Conservation (phyloP, 1,140 invertebrate species). For the Drosophila arizonae region DNA sequence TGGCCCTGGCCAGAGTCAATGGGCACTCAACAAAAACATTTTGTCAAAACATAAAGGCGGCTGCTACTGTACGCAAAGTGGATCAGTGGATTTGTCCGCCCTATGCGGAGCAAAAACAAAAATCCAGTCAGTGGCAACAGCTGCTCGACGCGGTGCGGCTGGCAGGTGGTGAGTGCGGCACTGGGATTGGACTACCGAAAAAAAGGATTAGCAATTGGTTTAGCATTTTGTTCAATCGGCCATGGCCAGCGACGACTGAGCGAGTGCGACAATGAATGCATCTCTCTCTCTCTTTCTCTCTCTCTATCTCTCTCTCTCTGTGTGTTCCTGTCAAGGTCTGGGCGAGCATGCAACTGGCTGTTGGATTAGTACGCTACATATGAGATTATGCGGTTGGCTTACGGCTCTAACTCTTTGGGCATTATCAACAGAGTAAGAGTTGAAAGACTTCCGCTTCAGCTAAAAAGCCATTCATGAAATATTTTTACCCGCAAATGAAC, state of each 20-base stretch:
- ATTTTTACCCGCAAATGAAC: too few species aligned
- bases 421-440: conserved; percentile 1
- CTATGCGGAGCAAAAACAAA: conserved; percentile 9
- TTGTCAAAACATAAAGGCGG: conserved; percentile 76
- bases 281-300: too few species aligned
- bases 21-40: conserved; percentile 79
- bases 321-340: conserved; percentile 46
- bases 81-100: conserved; percentile 71
- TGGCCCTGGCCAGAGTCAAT: conserved; percentile 59
- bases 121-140: conserved; percentile 44
- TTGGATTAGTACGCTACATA: conserved; percentile 19
- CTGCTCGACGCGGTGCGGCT: conserved; percentile 34
- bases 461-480: neutral
- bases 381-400: conserved; percentile 38
- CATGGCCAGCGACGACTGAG: conserved; percentile 28
- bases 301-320: too few species aligned
- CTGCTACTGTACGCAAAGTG: conserved; percentile 77
- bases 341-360: conserved; percentile 15
- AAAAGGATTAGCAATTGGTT: conserved; percentile 72
- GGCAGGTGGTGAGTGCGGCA: conserved; percentile 33
- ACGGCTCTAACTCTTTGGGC: conserved; percentile 17
- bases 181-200: conserved; percentile 34
- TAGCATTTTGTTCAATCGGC: conserved; percentile 67
- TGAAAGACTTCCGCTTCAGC: neutral
- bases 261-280: conserved; percentile 41